Percentiles rank a stretch among this genome's conserved stretches.
These are phyloP conservation scores for Heterocephalus glaber DNA, from an alignment of 2,113 vertebrate genomes.

Conservation along the genomic window DNA sequence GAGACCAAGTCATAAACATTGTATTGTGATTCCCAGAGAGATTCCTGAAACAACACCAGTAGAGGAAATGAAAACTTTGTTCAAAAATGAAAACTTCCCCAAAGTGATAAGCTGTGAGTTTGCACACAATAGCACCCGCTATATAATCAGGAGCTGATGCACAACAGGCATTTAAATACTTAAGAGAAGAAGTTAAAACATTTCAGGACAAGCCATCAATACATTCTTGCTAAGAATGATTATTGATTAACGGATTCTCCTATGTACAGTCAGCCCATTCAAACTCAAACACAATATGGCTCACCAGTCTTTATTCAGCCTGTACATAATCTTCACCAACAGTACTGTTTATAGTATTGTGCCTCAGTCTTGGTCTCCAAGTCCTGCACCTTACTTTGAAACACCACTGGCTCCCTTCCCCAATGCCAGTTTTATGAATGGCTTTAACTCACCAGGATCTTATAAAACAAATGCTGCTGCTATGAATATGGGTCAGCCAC, in stretches of 20 bases:
- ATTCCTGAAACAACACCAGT: conserved; percentile 97
- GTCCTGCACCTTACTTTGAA: too few relatives aligned
- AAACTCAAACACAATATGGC: conserved; percentile 95
- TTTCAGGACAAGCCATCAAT: conserved; percentile 99
- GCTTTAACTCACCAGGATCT: too few relatives aligned
- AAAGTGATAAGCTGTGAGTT: conserved; percentile 99
- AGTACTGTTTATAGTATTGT: conserved; percentile 98
- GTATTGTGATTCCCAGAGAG: conserved; percentile 98
- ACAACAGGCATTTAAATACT: conserved; percentile 97
- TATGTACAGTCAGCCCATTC: conserved; percentile 93
- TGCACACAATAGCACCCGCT: conserved; percentile 99
- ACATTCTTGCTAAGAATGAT: conserved; percentile 98
- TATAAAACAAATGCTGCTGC: too few relatives aligned
- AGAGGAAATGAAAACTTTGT: conserved; percentile 97
- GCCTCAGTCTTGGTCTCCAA: too few relatives aligned
- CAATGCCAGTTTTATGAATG: too few relatives aligned
- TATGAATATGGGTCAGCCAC: too few relatives aligned
- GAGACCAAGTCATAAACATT: conserved; percentile 97
- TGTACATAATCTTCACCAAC: conserved; percentile 95
- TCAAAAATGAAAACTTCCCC: conserved; percentile 97
- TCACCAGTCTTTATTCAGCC: conserved; percentile 97
- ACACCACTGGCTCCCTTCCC: too few relatives aligned
- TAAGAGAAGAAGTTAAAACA: conserved; percentile 99
- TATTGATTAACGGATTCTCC: conserved; percentile 96
- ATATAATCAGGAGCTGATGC: conserved; percentile 98